phyloP scores from a whole-genome alignment of 2,797 vertebrate species.

The Gobio occitaniae region DNA sequence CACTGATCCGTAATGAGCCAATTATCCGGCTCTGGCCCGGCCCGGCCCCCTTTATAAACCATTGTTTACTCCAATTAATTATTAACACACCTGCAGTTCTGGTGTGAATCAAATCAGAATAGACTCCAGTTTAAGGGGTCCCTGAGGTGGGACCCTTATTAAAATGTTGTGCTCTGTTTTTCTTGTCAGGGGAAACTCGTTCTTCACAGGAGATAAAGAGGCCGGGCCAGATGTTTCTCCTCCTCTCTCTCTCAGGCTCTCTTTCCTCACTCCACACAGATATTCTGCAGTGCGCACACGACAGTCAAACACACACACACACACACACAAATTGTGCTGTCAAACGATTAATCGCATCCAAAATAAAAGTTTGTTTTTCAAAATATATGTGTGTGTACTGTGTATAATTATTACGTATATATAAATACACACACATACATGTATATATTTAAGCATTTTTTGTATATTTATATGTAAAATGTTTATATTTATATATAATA shows the following conservation, averaged over 20 bases:
- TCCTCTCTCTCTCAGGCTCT: constrained; percentile 7
- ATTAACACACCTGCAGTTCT: constrained; percentile 61
- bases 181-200: constrained; percentile 55
- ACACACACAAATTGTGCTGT: neutral
- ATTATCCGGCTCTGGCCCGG: constrained; percentile 60
- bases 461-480: no score
- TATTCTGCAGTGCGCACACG: neutral
- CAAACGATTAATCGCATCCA: no score
- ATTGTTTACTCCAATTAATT: constrained; percentile 68
- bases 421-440: no score
- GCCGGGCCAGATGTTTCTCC: constrained; percentile 16
- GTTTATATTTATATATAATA: no score
- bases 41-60: constrained; percentile 60
- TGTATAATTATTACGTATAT: no score
- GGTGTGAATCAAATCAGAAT: constrained; percentile 60
- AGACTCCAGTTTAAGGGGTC: constrained; percentile 54
- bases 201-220: constrained; percentile 50
- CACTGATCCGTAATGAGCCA: constrained; percentile 63
- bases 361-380: no score
- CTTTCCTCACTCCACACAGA: neutral
- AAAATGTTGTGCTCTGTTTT: constrained; percentile 54
- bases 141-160: constrained; percentile 54
- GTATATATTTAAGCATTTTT: no score
- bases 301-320: no score
- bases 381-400: no score